Base-by-base conservation (phyloP, 1,140 invertebrate genomes). In the Zaprionus africanus region DNA sequence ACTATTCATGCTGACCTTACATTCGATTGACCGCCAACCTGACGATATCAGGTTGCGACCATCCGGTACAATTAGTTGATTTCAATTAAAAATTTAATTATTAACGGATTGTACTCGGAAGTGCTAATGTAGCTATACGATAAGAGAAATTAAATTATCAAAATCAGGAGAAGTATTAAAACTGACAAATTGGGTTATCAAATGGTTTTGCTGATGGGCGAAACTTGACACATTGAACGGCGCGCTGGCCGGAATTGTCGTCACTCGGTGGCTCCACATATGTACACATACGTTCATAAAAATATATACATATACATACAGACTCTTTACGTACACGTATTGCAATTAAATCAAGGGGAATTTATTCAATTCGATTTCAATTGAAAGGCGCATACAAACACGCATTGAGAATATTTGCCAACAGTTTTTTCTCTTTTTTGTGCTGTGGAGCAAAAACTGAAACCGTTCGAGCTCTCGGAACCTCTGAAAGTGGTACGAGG, bases 331-430 rank as follows among this genome's bases (percentile, higher is more conserved):
- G 24, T 26, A 28, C 26, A 64, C 69, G 61, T 72, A 79, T 68
- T 85, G 79, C 85, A 88, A 88, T 90, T 85, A 90, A 88, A 90
- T 88, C 85, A 90, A 85, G 79, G 81, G 72, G 79, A 88, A 88
- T 90, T 90, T 85, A 90, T 88, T 90, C 81, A 72, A 88, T 90
- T 88, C 72, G 73, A 90, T 88, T 88, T 81, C 85, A 90, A 88
- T 88, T 88, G 86, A 88, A 85, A 51, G 56, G 85, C 76, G 85
- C 76, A 90, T 85, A 70, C 81, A 67, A 79, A 74, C 76, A 73
- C 46, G 36, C 75, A 56, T 63, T 67, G 69, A 74, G 15, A 81
- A 78, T 81, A 78, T 90, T 79, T 90, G 78, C 64, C 61, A 51
- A 81, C 81, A 70, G 61, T 62, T 56, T 75, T 62, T 54, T 75